Evolutionary conservation across 1,140 invertebrate species (phyloP), one percentile per base, ranked within the genome.

Genomic region (Drosophila punjabiensis): DNA sequence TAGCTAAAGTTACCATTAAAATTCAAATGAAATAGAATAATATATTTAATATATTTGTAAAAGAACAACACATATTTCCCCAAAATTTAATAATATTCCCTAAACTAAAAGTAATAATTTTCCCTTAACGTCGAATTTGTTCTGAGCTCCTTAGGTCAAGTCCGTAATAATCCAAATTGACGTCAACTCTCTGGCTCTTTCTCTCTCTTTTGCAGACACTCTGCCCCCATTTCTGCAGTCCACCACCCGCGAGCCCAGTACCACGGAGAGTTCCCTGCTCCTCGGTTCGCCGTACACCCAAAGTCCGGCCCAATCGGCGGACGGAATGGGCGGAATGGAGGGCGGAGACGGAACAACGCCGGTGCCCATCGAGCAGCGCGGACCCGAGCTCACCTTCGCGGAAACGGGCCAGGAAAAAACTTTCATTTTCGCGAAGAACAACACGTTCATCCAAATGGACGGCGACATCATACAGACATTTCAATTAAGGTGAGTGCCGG

Each of bases 381-480:
- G 96, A 16, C 94, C 96, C 81, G 95, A 96, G 91, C 93, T 97
- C 24, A 97, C 96, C 2, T 97, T 97, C 91, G 96, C 96, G 78
- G 96, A 97, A 92, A 97, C 96, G 20, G 97, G 96, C 3, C 94
- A 96, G 81, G 95, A 96, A 69, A 94, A 94, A 80, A 97, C 96
- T 16, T 98, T 98, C 92, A 97, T 97, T 95, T 97, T 97, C 92
- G 96, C 97, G 9, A 96, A 97, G 91, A 96, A 96, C 64, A 97
- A 97, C 82, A 97, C 97, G 4, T 98, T 96, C 91, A 97, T 98
- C 89, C 97, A 98, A 92, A 94, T 98, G 16, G 97, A 97, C 92
- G 97, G 97, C 10, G 96, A 96, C 82, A 96, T 97, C 71, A 97
- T 97, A 87, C 96, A 97, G 92, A 96, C 96, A 55, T 98, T 97